Evolutionary conservation across 2,888 invertebrate genomes (phyloP).

Genomic region (Tuberolachnus salignus): DNA sequence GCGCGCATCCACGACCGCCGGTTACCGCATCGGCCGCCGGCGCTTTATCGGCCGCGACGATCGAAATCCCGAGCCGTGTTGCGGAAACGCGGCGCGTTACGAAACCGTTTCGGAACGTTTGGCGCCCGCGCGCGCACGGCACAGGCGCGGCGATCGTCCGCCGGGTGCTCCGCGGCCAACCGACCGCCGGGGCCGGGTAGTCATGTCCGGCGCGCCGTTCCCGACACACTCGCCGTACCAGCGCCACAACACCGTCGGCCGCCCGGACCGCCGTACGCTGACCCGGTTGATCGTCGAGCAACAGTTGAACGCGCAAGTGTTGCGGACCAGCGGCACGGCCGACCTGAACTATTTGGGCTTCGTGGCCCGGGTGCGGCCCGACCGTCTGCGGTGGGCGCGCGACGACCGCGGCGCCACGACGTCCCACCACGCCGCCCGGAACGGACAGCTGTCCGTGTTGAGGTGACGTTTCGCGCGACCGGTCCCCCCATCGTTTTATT

Average conservation of each 20-base stretch:
- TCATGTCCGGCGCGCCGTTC: constrained; percentile 23
- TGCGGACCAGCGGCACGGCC: constrained; percentile 58
- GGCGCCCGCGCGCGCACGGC: not conserved
- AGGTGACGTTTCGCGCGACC: constrained; percentile 17
- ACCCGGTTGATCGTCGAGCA: constrained; percentile 5
- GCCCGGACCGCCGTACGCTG: not conserved
- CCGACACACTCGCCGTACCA: not conserved
- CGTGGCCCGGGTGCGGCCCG: constrained; percentile 12
- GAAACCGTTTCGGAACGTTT: constrained; percentile 43
- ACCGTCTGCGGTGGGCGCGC: constrained; percentile 20
- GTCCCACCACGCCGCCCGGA: constrained; percentile 58
- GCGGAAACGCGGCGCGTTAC: not conserved
- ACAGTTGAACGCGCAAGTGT: constrained; percentile 49
- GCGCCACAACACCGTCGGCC: not conserved
- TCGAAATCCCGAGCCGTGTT: not conserved
- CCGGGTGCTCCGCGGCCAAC: not conserved
- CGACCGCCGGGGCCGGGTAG: not conserved
- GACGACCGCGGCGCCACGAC: constrained; percentile 57
- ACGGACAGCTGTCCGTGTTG: constrained; percentile 58
- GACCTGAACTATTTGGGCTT: constrained; percentile 57
- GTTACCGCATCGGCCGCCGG: not conserved
- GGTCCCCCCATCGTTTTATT: not conserved
- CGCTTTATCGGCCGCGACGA: constrained; percentile 2
- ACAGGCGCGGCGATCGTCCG: constrained; percentile 44
- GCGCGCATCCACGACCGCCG: too few species aligned